Base-by-base conservation (phyloP, 1,140 invertebrate genomes). In the Telenomus remus region DNA sequence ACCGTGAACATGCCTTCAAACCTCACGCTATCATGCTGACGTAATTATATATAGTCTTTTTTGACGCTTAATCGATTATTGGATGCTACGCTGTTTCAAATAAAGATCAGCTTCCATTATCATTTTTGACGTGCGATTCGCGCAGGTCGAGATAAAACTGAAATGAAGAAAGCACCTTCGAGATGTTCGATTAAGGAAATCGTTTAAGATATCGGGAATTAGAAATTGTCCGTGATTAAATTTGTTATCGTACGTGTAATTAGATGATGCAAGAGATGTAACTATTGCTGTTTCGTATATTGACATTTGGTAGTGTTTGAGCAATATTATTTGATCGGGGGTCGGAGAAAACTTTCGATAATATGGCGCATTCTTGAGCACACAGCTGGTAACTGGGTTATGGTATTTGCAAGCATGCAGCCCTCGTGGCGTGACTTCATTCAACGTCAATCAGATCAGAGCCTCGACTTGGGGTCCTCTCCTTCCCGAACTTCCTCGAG, bases 331-430 rank as follows among this genome's bases (percentile, higher is more conserved):
- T 35, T 37, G 13, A 11, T 50, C 43, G 54, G 49, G 47, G 13
- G 55, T 61, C 42, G n/a, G 16, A 65, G 56, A 39, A 37, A 53
- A 48, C 27, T 27, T 54, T 76, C 55, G 54, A 73, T 71, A 71
- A 76, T 66, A 50, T 42, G 74, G 73, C 59, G 69, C 64, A 73
- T 78, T 59, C 65, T 65, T 70, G 64, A 55, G 54, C 48, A 73
- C 59, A 78, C 76, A 72, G 47, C 14, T 34, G 11, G 65, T 78
- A 78, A 78, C 76, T 66, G 42, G 76, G 76, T 74, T 74, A 75
- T 72, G 63, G 61, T 69, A 70, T 78, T 78, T 75, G 76, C 68
- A 78, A 74, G 76, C 75, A 73, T 55, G 42, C 64, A 73, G 64
- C 75, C 66, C 49, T 68, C 43, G 14, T 68, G 64, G 60, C 60